A percentile compares a stretch with the other conserved stretches of the same genome.
Evolutionary conservation across 2,797 vertebrate species (phyloP).

Genomic region (Enteromius argenteus): DNA sequence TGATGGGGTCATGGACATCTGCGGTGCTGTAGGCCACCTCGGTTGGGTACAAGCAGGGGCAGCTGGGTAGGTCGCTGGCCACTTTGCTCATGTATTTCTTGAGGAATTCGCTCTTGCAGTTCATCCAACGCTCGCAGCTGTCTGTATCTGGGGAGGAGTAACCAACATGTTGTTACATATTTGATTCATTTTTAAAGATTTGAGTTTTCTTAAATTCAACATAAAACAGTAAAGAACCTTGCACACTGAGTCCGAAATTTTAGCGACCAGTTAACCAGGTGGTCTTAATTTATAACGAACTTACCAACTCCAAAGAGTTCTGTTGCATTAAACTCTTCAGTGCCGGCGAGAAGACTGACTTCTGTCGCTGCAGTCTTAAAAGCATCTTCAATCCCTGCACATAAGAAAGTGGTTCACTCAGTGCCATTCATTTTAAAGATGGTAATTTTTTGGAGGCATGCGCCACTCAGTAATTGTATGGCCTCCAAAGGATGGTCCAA

Average conservation of each 20-base stretch:
- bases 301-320: conserved; percentile 97
- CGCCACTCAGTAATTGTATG: not conserved
- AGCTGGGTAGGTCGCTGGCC: conserved; percentile 90
- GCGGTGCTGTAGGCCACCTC: conserved; percentile 88
- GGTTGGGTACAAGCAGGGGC: conserved; percentile 90
- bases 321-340: conserved; percentile 95
- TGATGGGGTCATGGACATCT: conserved; percentile 81
- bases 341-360: conserved; percentile 93
- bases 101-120: conserved; percentile 94
- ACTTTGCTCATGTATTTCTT: conserved; percentile 91
- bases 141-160: conserved; percentile 83
- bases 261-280: not conserved
- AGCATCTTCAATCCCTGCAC: conserved; percentile 92
- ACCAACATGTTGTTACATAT: not conserved
- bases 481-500: not conserved
- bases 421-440: conserved; percentile 19
- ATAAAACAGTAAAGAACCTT: too few relatives aligned
- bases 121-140: conserved; percentile 96
- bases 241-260: too few relatives aligned
- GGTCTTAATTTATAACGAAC: conserved; percentile 60
- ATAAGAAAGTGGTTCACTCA: conserved; percentile 15
- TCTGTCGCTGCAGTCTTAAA: conserved; percentile 96
- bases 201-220: too few relatives aligned
- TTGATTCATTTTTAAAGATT: too few relatives aligned
- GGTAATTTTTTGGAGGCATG: not conserved